Evolutionary conservation across 2,113 vertebrate genomes (phyloP).

Genomic region (Tupaia chinensis): DNA sequence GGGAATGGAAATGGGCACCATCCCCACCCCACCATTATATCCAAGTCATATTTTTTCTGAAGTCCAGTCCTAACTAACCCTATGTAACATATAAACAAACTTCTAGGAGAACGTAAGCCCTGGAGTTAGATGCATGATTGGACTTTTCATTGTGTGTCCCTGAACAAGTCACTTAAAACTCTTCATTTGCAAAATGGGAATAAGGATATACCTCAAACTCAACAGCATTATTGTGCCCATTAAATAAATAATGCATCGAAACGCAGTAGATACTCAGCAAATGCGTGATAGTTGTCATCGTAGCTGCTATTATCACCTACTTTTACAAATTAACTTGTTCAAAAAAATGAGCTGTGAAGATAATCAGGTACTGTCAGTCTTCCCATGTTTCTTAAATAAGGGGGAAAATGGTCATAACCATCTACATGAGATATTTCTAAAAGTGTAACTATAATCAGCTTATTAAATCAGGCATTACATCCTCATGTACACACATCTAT

Average conservation of each 20-base stretch:
- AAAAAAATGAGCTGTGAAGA: slow-evolving; percentile 11
- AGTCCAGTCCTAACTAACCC: background rate
- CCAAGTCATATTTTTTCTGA: background rate
- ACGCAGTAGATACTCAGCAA: background rate
- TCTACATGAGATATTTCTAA: background rate
- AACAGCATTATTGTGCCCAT: background rate
- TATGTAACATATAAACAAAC: background rate
- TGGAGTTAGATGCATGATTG: background rate
- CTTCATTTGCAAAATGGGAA: background rate
- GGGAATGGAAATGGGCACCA: background rate
- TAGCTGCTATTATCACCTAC: background rate
- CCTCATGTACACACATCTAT: background rate
- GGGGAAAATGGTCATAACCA: background rate
- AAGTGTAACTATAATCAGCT: background rate
- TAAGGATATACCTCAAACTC: background rate
- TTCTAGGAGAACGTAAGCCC: background rate
- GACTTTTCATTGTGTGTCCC: background rate
- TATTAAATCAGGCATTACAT: background rate
- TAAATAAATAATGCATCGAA: background rate
- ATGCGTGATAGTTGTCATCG: background rate
- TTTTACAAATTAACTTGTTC: background rate
- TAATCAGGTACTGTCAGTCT: background rate
- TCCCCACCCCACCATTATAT: background rate
- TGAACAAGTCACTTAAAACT: background rate
- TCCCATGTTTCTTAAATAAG: background rate